Base-by-base conservation (phyloP, 2,888 invertebrate genomes). In the Nomada lathburiana region DNA sequence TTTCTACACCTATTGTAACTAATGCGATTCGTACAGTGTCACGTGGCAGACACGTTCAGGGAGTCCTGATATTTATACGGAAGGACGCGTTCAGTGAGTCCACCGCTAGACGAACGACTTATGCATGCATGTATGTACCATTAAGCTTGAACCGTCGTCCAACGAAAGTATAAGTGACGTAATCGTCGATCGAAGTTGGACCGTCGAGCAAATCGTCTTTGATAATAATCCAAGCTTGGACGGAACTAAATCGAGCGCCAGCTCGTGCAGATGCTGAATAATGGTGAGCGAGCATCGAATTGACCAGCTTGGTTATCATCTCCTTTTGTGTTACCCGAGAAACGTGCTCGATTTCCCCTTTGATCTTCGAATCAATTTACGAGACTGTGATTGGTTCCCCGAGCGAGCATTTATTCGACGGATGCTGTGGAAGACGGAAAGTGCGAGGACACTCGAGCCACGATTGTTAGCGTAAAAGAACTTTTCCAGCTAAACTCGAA, bases 221-320 rank as follows among this genome's bases (percentile, higher is more conserved):
- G 78, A 76, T 69, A 64, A 71, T 68, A 64, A 71, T 68, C 62
- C 69, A 62, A 26, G 75, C 70, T 44, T 70, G 76, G 60, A n/a
- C 64, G 76, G 74, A 76, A 68, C 77, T 73, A 85, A 88, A 83
- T 83, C 77, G 84, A 83, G 78, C 69, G 70, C 77, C 69, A 82
- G 60, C 55, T 75, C 76, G 67, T 59, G 70, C 50, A 69, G 63
- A 63, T 55, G 42, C 26, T 72, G 83, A 77, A 78, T 77, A 83
- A 83, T 80, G 71, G 50, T 63, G 67, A 59, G 70, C 57, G 76
- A 76, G 50, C 69, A 44, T n/a, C 81, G 77, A 63, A 71, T 70
- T 50, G 81, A 65, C 67, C 29, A 42, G 42, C 29, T 36, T 36
- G 78, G 73, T 65, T 70, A 70, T 62, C 72, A 47, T 70, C 67